A percentile compares a stretch with the other conserved stretches of the same genome.
Conservation (phyloP, 2,113 vertebrate species). For the Spizaetus ornatus region DNA sequence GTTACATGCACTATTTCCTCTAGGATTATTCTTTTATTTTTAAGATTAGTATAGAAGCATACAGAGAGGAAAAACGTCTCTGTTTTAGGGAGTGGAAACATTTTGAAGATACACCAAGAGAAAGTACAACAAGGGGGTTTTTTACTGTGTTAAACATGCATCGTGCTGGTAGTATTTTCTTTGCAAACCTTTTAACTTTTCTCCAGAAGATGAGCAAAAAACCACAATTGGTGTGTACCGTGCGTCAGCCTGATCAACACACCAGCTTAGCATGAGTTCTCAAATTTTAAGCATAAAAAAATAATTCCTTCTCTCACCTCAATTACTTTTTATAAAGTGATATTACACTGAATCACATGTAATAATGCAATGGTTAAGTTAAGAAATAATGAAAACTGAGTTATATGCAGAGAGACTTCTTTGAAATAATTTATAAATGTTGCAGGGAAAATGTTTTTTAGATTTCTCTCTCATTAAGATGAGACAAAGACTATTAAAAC, state of each 20-base stretch:
- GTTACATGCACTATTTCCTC: not conserved
- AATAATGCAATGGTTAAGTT: not conserved
- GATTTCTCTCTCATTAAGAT: slow-evolving; percentile 61
- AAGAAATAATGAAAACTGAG: not conserved
- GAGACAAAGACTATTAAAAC: slow-evolving; percentile 72
- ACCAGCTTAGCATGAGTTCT: not conserved
- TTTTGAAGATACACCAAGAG: not conserved
- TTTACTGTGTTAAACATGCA: slow-evolving; percentile 34
- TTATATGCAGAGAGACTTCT: not conserved
- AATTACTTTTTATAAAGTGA: slow-evolving; percentile 8
- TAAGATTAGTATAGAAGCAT: not conserved
- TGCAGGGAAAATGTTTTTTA: slow-evolving; percentile 39
- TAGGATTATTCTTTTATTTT: not conserved
- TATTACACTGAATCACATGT: not conserved
- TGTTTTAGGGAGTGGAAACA: not conserved
- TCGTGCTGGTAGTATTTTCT: slow-evolving; percentile 10
- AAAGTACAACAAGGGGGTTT: slow-evolving; percentile 23
- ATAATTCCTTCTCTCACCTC: not conserved
- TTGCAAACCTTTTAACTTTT: slow-evolving; percentile 59
- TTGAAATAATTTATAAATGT: slow-evolving; percentile 46
- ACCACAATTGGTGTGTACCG: slow-evolving; percentile 1
- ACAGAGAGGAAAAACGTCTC: not conserved
- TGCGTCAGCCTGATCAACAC: slow-evolving; percentile 11
- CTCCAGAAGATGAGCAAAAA: slow-evolving; percentile 49
- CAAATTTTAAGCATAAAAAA: slow-evolving; percentile 40